These are phyloP conservation scores for Noctua comes DNA, from an alignment of 2,888 invertebrate genomes.

Conservation along the genomic window DNA sequence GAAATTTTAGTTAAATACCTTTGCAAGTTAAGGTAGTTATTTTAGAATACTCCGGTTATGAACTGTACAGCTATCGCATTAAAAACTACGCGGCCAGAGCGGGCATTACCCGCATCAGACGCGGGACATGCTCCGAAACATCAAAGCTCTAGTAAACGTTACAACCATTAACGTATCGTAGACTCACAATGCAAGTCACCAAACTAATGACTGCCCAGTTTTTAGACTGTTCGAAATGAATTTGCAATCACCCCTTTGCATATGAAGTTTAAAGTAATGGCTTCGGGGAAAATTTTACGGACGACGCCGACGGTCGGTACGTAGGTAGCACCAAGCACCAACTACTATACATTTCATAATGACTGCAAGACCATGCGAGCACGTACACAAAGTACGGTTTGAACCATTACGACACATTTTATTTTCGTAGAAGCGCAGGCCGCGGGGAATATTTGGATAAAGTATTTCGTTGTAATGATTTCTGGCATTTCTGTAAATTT, in stretches of 20 bases:
- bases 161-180: constrained; percentile 76
- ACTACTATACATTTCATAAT: constrained; percentile 66
- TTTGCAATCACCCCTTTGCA: constrained; percentile 69
- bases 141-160: constrained; percentile 33
- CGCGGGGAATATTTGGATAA: constrained; percentile 20
- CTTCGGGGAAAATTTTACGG: constrained; percentile 69
- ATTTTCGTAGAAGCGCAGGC: constrained; percentile 47
- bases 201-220: constrained; percentile 83
- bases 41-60: neutral
- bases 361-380: constrained; percentile 63
- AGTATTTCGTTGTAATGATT: constrained; percentile 36
- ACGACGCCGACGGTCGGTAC: constrained; percentile 28
- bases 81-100: neutral
- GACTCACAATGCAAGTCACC: constrained; percentile 82
- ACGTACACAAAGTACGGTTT: constrained; percentile 56
- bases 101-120: constrained; percentile 23
- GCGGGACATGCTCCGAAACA: constrained; percentile 17
- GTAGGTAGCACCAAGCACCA: constrained; percentile 13
- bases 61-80: neutral
- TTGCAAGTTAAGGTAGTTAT: neutral
- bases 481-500: constrained; percentile 16
- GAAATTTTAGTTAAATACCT: neutral
- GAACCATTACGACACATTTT: constrained; percentile 44
- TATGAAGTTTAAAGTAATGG: constrained; percentile 70
- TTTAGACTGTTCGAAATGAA: constrained; percentile 76